Conservation (phyloP, 1,140 invertebrate genomes). For the Scaptomyza hsui region DNA sequence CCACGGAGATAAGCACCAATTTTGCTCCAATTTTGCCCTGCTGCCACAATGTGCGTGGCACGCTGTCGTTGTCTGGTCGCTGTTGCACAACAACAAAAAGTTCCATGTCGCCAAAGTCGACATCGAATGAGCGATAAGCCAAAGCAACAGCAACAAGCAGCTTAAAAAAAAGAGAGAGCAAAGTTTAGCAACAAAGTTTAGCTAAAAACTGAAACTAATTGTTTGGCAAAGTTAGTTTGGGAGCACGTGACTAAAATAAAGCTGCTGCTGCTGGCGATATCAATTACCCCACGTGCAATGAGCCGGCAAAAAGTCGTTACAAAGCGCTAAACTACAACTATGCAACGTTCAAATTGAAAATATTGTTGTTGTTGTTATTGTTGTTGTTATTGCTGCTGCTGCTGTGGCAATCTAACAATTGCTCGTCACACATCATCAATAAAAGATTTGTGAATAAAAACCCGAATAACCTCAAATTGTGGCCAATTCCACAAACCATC, state of each 20-base stretch:
- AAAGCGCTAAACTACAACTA: constrained; percentile 9
- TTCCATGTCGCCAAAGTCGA: constrained; percentile 47
- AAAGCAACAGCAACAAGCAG: constrained; percentile 47
- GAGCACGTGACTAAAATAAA: constrained; percentile 72
- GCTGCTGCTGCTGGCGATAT: constrained; percentile 42
- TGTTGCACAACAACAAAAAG: constrained; percentile 31
- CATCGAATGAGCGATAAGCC: constrained; percentile 41
- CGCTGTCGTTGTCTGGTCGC: constrained; percentile 6
- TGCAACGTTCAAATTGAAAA: constrained; percentile 26
- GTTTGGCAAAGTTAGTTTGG: constrained; percentile 70
- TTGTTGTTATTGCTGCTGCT: neutral
- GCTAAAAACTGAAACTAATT: constrained; percentile 63
- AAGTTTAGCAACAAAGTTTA: constrained; percentile 59
- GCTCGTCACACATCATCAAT: constrained; percentile 77
- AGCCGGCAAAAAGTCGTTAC: constrained; percentile 60
- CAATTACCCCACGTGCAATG: constrained; percentile 68
- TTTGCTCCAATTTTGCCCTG: neutral
- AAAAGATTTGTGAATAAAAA: constrained; percentile 67
- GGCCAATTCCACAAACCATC: constrained; percentile 52
- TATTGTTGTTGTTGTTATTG: constrained; percentile 4
- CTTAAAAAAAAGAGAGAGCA: constrained; percentile 29
- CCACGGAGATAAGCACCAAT: constrained; percentile 31
- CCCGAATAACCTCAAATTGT: constrained; percentile 61
- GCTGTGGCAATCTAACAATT: constrained; percentile 36
- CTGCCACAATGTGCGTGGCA: constrained; percentile 44